Conservation (phyloP, 2,888 invertebrate species). For the Malachius bipustulatus region DNA sequence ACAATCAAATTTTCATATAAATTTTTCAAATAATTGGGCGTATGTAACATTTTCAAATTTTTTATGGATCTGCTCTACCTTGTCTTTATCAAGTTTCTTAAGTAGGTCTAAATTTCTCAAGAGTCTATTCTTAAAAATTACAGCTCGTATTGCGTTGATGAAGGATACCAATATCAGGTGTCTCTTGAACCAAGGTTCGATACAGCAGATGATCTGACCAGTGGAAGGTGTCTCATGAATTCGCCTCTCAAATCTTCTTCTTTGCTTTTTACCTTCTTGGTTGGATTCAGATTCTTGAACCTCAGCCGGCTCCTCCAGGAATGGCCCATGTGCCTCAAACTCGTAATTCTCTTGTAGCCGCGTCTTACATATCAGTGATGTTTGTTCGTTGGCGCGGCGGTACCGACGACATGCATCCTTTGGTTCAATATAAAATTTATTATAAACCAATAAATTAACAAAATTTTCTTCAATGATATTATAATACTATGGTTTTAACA, state of each 20-base stretch:
- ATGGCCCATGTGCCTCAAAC: not conserved
- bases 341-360: not conserved
- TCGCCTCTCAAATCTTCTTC: not conserved
- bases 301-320: not conserved
- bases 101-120: conserved; percentile 25
- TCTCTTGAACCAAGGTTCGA: conserved; percentile 29
- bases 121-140: conserved; percentile 26
- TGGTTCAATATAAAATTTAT: no score
- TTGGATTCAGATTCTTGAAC: not conserved
- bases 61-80: conserved; percentile 7
- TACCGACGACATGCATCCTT: no score
- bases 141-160: conserved; percentile 25
- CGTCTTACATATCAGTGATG: not conserved
- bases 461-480: no score
- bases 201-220: conserved; percentile 1
- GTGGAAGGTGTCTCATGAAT: not conserved
- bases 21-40: conserved; percentile 11
- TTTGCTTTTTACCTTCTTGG: not conserved
- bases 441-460: no score
- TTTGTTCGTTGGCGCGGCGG: not conserved
- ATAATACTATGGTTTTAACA: no score
- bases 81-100: conserved; percentile 12
- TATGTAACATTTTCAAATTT: conserved; percentile 13
- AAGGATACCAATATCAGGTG: conserved; percentile 28
- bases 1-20: conserved; percentile 9